Conservation (phyloP, 2,797 vertebrate genomes). For the Enteromius unitaeniatus region DNA sequence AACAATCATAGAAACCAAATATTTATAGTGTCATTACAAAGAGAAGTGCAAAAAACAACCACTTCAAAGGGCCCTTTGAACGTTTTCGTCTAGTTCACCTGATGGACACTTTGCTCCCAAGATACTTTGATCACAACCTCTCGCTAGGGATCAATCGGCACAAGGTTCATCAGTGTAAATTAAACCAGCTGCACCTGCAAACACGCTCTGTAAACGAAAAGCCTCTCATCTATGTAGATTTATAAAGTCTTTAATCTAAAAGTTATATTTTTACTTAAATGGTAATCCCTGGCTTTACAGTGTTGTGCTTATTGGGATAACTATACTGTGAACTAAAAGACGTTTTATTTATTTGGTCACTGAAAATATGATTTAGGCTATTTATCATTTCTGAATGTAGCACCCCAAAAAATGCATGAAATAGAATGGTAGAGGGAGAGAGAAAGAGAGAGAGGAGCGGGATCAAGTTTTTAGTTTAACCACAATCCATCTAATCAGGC, state of each 20-base stretch:
- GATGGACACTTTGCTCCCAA: slow-evolving; percentile 14
- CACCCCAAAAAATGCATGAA: not conserved
- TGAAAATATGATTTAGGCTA: not conserved
- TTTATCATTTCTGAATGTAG: not conserved
- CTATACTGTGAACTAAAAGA: not conserved
- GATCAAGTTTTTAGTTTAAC: slow-evolving; percentile 32
- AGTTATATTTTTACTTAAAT: not conserved
- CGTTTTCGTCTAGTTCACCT: not conserved
- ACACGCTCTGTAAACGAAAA: not conserved
- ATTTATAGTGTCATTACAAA: not conserved
- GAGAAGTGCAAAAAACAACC: slow-evolving; percentile 5
- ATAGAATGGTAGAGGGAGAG: not conserved
- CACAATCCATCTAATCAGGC: slow-evolving; percentile 39
- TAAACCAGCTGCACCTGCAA: slow-evolving; percentile 14
- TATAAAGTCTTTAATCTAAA: not conserved
- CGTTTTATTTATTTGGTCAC: not conserved
- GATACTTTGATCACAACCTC: slow-evolving; percentile 24
- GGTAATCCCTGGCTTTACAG: not conserved
- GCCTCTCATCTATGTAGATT: not conserved
- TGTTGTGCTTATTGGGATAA: not conserved
- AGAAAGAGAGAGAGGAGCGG: not conserved
- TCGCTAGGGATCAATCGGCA: not conserved
- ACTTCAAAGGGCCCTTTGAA: slow-evolving; percentile 20
- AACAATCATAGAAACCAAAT: slow-evolving; percentile 8
- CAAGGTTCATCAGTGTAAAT: not conserved